Conservation (phyloP, 2,113 vertebrate species). For the Trachemys scripta region DNA sequence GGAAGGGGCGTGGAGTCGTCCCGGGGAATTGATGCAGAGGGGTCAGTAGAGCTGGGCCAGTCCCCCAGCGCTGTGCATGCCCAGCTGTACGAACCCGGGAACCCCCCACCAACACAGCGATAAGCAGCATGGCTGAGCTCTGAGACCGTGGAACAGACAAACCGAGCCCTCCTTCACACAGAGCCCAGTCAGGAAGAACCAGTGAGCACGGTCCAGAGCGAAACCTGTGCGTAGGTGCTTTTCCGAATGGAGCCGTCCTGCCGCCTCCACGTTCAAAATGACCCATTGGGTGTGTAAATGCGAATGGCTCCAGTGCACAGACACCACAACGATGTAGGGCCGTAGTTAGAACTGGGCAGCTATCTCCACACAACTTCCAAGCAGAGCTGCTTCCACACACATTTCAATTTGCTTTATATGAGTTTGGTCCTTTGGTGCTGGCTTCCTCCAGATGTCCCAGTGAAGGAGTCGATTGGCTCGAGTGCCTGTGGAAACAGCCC, state of each 20-base stretch:
- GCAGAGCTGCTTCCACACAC: too few species aligned
- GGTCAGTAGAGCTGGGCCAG: too few species aligned
- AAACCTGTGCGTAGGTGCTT: neutral
- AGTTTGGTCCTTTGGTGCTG: neutral
- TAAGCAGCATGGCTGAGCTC: too few species aligned
- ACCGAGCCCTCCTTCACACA: neutral
- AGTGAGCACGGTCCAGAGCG: too few species aligned
- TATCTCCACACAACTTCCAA: neutral
- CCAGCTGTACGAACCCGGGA: neutral
- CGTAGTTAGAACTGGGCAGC: neutral
- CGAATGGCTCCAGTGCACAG: neutral
- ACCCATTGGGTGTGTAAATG: neutral
- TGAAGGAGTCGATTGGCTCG: neutral
- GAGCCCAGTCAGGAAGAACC: too few species aligned
- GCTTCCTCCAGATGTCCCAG: neutral
- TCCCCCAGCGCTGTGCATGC: too few species aligned
- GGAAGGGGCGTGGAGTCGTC: neutral
- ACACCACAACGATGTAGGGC: neutral
- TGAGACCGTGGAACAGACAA: neutral
- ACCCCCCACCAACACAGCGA: too few species aligned
- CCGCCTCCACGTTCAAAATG: too few species aligned
- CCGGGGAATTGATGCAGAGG: too few species aligned
- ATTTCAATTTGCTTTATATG: neutral
- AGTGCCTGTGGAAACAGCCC: too few species aligned
- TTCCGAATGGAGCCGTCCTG: neutral